Evolutionary conservation across 2,113 vertebrate genomes (phyloP).

Genomic region (Nothoprocta perdicaria): DNA sequence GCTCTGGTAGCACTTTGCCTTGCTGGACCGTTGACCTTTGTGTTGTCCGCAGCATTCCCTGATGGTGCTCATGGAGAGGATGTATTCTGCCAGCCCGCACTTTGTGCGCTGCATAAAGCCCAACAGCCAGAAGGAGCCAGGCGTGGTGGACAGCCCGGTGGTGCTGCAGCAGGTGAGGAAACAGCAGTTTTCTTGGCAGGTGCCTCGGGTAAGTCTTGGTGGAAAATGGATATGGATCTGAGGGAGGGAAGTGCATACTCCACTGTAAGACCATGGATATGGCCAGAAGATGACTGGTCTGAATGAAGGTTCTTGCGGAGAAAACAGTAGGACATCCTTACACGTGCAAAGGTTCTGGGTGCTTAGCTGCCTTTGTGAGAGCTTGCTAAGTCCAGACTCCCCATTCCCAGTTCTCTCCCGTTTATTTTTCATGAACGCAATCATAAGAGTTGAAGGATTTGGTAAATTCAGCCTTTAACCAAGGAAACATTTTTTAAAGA

Average conservation of each 20-base stretch:
- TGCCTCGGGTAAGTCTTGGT: neutral
- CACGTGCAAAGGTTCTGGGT: neutral
- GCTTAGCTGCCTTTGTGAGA: neutral
- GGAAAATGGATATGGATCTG: neutral
- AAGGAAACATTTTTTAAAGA: neutral
- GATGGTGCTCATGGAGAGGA: conserved; percentile 80
- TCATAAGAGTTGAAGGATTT: neutral
- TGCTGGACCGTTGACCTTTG: neutral
- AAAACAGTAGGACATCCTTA: neutral
- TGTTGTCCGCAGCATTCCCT: conserved; percentile 75
- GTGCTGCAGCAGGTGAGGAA: conserved; percentile 78
- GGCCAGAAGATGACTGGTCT: neutral
- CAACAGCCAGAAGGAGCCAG: conserved; percentile 75
- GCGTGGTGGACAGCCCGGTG: conserved; percentile 69
- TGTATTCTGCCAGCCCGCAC: conserved; percentile 79
- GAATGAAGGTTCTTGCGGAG: neutral
- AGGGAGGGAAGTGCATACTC: neutral
- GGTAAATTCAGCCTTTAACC: conserved; percentile 11
- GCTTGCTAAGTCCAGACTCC: neutral
- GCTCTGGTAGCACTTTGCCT: neutral
- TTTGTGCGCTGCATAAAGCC: conserved; percentile 84
- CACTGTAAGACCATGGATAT: neutral
- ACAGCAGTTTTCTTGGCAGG: neutral
- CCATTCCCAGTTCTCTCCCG: neutral
- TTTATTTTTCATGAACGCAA: neutral